Percentiles rank a stretch among this genome's conserved stretches.
Evolutionary conservation across 1,140 invertebrate species (phyloP).

Genomic region (Ruditapes philippinarum): DNA sequence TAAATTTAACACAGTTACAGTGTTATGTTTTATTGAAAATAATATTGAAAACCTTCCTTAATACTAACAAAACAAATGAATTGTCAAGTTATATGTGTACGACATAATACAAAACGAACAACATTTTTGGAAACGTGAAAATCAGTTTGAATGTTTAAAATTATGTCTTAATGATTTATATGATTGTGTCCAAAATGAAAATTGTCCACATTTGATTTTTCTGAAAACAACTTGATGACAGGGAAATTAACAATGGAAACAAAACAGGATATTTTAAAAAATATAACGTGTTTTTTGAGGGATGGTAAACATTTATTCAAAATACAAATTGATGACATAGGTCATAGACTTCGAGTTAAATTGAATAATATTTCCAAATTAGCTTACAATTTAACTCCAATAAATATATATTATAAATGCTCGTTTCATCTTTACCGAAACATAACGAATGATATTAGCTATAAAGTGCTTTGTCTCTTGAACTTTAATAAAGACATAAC

Average conservation of each 20-base stretch:
- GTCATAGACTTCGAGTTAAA: not conserved
- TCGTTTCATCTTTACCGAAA: too few relatives aligned
- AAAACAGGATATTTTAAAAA: not conserved
- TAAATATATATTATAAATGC: too few relatives aligned
- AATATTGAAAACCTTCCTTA: not conserved
- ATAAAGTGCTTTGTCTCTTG: too few relatives aligned
- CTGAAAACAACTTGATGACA: not conserved
- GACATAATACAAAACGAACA: not conserved
- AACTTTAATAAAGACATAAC: not conserved
- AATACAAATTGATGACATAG: not conserved
- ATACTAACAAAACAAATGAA: not conserved
- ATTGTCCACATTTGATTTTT: not conserved
- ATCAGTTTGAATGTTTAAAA: not conserved
- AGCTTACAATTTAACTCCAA: too few relatives aligned
- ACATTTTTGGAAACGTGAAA: not conserved
- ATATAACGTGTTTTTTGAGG: not conserved
- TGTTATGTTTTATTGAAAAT: not conserved
- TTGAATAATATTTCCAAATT: not conserved
- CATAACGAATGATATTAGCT: too few relatives aligned
- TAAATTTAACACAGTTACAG: not conserved
- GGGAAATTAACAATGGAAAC: not conserved
- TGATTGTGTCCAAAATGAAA: not conserved
- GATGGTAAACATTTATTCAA: too few relatives aligned
- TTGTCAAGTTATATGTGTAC: not conserved
- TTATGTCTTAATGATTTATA: not conserved